Evolutionary conservation across 2,888 invertebrate species (phyloP).

Genomic region (Agapostemon virescens): DNA sequence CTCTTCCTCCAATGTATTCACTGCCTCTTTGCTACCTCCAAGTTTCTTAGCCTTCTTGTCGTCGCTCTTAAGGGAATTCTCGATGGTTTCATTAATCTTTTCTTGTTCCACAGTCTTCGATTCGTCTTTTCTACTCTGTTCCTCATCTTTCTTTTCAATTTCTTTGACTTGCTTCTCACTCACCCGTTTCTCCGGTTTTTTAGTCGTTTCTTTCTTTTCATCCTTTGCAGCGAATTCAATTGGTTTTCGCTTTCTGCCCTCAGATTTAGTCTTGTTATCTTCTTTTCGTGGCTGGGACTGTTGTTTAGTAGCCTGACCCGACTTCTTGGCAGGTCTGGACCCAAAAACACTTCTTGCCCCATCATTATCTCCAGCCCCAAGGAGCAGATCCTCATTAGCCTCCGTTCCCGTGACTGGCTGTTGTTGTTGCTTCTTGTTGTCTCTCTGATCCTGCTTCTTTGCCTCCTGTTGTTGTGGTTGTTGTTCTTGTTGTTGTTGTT

Average conservation of each 20-base stretch:
- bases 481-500: constrained; percentile 57
- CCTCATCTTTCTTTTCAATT: constrained; percentile 75
- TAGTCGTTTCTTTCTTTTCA: constrained; percentile 75
- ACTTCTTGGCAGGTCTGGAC: constrained; percentile 77
- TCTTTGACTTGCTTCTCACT: constrained; percentile 73
- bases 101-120: constrained; percentile 51
- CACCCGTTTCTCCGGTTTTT: constrained; percentile 52
- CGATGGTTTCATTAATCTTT: constrained; percentile 49
- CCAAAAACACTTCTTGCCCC: constrained; percentile 79
- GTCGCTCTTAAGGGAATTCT: constrained; percentile 62
- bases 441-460: constrained; percentile 68
- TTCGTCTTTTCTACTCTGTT: constrained; percentile 59
- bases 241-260: constrained; percentile 79
- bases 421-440: constrained; percentile 63
- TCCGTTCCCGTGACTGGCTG: constrained; percentile 56
- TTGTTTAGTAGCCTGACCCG: constrained; percentile 67
- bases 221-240: constrained; percentile 75
- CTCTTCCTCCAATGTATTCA: constrained; percentile 77
- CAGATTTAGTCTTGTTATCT: constrained; percentile 68
- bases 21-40: constrained; percentile 70
- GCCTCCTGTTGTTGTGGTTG: constrained; percentile 76
- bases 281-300: constrained; percentile 76
- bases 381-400: constrained; percentile 76
- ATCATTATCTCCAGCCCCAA: constrained; percentile 80
- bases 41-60: constrained; percentile 72